Evolutionary conservation across 2,797 vertebrate species (phyloP).

Genomic region (Amazonetta brasiliensis): DNA sequence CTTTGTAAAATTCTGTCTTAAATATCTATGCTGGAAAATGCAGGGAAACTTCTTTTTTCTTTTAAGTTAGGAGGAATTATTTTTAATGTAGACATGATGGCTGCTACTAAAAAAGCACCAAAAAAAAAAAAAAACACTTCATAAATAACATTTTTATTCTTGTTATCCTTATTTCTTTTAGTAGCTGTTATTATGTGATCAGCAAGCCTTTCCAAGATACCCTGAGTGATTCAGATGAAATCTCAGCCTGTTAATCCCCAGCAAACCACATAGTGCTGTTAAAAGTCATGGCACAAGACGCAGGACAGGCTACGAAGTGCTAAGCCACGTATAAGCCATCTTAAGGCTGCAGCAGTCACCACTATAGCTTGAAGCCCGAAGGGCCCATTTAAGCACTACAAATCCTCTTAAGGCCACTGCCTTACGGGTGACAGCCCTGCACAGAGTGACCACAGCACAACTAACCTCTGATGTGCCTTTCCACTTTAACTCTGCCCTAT

Average conservation of each 20-base stretch:
- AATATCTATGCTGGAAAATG: neutral
- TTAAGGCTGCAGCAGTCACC: constrained; percentile 41
- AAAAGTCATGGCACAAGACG: neutral
- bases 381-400: neutral
- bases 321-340: constrained; percentile 52
- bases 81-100: neutral
- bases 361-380: neutral
- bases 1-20: neutral
- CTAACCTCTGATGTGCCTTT: neutral
- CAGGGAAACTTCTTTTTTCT: neutral
- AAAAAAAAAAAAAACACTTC: no score
- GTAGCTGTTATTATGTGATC: neutral
- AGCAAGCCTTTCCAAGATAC: neutral
- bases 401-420: neutral
- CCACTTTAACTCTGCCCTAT: neutral
- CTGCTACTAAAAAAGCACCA: neutral
- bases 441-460: neutral
- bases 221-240: neutral
- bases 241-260: neutral
- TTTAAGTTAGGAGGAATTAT: neutral
- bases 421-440: neutral
- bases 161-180: neutral
- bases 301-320: constrained; percentile 6
- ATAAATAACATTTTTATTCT: neutral
- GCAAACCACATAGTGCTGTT: neutral